These are phyloP conservation scores for Pitangus sulphuratus DNA, from an alignment of 2,797 vertebrate species.

Conservation along the genomic window DNA sequence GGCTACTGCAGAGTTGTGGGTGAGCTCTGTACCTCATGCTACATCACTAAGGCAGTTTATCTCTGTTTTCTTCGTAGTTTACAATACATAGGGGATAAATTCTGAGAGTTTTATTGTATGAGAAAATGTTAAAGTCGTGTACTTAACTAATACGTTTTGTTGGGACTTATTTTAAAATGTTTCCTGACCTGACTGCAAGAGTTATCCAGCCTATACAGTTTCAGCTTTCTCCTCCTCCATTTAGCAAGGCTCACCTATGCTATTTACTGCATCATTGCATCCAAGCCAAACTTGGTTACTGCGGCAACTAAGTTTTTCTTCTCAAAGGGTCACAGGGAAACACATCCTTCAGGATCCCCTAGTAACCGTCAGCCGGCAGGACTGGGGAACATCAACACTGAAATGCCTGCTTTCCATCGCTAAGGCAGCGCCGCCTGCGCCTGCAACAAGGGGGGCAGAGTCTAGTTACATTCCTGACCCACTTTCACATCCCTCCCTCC, in stretches of 20 bases:
- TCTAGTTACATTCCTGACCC: slow-evolving; percentile 84
- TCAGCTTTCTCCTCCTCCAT: slow-evolving; percentile 43
- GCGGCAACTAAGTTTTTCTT: slow-evolving; percentile 82
- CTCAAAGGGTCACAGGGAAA: slow-evolving; percentile 84
- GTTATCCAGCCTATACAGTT: not conserved
- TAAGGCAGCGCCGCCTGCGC: slow-evolving; percentile 67
- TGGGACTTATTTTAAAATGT: not conserved
- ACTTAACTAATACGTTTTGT: not conserved
- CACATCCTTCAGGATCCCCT: slow-evolving; percentile 85
- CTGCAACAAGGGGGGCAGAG: slow-evolving; percentile 71
- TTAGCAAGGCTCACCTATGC: slow-evolving; percentile 74
- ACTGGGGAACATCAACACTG: slow-evolving; percentile 75
- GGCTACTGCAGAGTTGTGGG: not conserved
- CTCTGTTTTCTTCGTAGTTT: slow-evolving; percentile 14
- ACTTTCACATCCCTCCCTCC: slow-evolving; percentile 79
- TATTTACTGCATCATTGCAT: slow-evolving; percentile 76
- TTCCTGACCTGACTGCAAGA: slow-evolving; percentile 8
- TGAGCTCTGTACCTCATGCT: not conserved
- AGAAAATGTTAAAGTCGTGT: not conserved
- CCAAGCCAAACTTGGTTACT: slow-evolving; percentile 85
- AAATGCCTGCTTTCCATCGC: slow-evolving; percentile 68
- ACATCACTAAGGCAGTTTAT: not conserved
- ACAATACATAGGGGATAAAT: not conserved
- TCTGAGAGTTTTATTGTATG: not conserved
- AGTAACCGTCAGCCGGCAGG: slow-evolving; percentile 73